These are phyloP conservation scores for Isurus oxyrinchus DNA, from an alignment of 2,113 vertebrate species.

Conservation along the genomic window DNA sequence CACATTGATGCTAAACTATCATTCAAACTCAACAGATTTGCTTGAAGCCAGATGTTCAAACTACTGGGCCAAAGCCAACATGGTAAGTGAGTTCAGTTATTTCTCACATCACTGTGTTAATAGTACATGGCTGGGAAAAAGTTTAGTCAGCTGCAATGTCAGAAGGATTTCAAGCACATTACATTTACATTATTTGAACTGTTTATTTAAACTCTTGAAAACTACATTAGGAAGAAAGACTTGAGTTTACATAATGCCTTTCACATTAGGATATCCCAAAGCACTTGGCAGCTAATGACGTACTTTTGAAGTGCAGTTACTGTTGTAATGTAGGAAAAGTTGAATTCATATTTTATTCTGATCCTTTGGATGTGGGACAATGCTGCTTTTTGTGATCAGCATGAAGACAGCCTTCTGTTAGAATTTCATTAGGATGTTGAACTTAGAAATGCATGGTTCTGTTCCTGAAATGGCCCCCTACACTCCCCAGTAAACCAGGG, in stretches of 20 bases:
- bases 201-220: neutral
- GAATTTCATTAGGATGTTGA: neutral
- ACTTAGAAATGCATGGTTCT: neutral
- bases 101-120: neutral
- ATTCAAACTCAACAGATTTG: neutral
- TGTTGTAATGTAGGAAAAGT: too few relatives aligned
- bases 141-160: neutral
- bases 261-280: too few relatives aligned
- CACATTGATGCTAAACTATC: neutral
- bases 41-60: neutral
- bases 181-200: neutral
- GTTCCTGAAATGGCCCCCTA: neutral
- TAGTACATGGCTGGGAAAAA: neutral
- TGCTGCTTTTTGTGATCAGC: neutral
- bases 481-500: neutral
- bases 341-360: neutral
- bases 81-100: neutral
- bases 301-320: too few relatives aligned
- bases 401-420: neutral
- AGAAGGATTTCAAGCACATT: neutral
- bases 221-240: neutral
- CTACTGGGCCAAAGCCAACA: neutral
- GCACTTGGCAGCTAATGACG: too few relatives aligned
- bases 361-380: neutral
- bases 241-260: too few relatives aligned